phyloP scores from a whole-genome alignment of 2,113 vertebrate genomes.

The Speoplatyrhinus poulsoni region DNA sequence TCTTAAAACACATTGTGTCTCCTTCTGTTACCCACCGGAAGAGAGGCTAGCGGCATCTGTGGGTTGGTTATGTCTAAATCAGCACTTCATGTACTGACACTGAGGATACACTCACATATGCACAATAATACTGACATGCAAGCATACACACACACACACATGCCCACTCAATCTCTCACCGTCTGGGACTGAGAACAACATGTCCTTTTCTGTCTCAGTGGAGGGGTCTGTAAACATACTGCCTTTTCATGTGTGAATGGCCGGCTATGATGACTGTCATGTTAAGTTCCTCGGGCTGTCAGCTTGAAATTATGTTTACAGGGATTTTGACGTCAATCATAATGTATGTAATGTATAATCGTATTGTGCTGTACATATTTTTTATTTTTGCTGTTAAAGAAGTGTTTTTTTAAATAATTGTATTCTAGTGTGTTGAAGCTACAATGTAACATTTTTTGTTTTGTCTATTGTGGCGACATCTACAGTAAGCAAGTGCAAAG shows the following conservation, averaged over 20 bases:
- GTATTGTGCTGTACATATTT: conserved; percentile 7
- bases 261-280: conserved; percentile 57
- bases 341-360: too few relatives aligned
- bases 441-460: too few relatives aligned
- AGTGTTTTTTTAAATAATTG: background rate
- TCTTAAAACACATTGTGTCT: conserved; percentile 75
- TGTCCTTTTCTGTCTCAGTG: conserved; percentile 63
- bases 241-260: conserved; percentile 62
- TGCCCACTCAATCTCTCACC: conserved; percentile 43
- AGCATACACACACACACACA: background rate
- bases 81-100: conserved; percentile 69
- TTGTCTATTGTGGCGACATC: too few relatives aligned
- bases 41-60: conserved; percentile 72
- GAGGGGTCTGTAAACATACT: conserved; percentile 57
- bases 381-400: background rate
- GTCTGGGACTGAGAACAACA: conserved; percentile 63
- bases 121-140: background rate
- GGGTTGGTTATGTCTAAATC: conserved; percentile 77
- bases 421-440: too few relatives aligned
- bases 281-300: conserved; percentile 52
- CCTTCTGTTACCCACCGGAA: conserved; percentile 78
- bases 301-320: conserved; percentile 62
- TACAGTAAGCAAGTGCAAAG: too few relatives aligned
- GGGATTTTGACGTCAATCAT: conserved; percentile 59
- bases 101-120: conserved; percentile 35